phyloP scores from a whole-genome alignment of 2,113 vertebrate genomes.

The Cyanoramphus novaezelandiae region DNA sequence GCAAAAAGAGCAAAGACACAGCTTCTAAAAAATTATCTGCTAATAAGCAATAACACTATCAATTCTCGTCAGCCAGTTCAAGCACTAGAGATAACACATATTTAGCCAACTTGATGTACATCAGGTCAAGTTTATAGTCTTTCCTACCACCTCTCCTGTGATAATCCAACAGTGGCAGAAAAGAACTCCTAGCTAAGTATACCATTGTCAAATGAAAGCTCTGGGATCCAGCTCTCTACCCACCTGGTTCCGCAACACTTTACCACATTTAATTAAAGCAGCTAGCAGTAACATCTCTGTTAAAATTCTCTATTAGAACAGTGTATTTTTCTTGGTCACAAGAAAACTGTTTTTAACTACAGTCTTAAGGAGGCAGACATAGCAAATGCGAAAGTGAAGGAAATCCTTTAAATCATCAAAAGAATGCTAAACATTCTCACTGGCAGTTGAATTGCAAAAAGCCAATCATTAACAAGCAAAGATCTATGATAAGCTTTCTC shows the following conservation, averaged over 20 bases:
- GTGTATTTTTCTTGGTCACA: neutral
- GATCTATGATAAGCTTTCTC: neutral
- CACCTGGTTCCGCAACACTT: neutral
- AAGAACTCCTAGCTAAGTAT: neutral
- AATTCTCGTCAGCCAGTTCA: neutral
- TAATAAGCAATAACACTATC: neutral
- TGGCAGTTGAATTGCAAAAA: neutral
- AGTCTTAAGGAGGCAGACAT: neutral
- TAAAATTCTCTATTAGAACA: neutral
- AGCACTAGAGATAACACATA: neutral
- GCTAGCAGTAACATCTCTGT: neutral
- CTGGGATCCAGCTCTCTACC: neutral
- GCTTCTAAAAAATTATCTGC: neutral
- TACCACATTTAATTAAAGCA: neutral
- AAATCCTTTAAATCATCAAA: neutral
- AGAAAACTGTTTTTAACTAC: neutral
- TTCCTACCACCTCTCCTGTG: neutral
- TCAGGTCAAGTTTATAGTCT: neutral
- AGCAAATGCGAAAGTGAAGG: neutral
- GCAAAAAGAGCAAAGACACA: neutral
- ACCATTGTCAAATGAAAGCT: neutral
- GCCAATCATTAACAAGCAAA: neutral
- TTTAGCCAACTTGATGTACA: neutral
- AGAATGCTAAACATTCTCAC: neutral
- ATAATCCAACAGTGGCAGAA: neutral